These are phyloP conservation scores for Pyrrhia umbra DNA, from an alignment of 2,888 invertebrate genomes.

Conservation along the genomic window DNA sequence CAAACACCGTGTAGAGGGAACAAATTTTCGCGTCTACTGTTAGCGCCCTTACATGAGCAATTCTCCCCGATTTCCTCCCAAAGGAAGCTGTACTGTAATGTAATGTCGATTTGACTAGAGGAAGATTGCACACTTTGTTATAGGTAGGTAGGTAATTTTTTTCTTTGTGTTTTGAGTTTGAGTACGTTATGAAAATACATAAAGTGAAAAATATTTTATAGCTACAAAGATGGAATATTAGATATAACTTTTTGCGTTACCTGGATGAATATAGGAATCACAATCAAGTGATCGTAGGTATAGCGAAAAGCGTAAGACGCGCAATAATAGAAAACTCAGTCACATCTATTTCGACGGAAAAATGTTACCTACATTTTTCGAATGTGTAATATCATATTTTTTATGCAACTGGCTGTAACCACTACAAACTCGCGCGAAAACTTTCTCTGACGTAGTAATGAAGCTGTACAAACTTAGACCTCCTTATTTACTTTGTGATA, in stretches of 20 bases:
- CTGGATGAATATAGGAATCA: too few relatives aligned
- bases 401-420: not conserved
- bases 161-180: not conserved
- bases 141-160: not conserved
- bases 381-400: not conserved
- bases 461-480: slow-evolving; percentile 8
- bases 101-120: slow-evolving; percentile 66
- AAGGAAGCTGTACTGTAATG: slow-evolving; percentile 63
- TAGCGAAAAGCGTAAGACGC: too few relatives aligned
- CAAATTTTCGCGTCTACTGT: slow-evolving; percentile 61
- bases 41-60: slow-evolving; percentile 64
- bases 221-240: slow-evolving; percentile 5
- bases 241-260: too few relatives aligned
- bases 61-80: slow-evolving; percentile 72
- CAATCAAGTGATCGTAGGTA: too few relatives aligned
- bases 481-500: slow-evolving; percentile 33
- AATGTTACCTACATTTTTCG: too few relatives aligned
- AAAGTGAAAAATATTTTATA: not conserved
- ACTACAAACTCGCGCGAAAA: not conserved
- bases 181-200: too few relatives aligned
- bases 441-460: slow-evolving; percentile 14
- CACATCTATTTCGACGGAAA: not conserved
- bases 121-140: slow-evolving; percentile 19
- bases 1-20: slow-evolving; percentile 56
- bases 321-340: too few relatives aligned